Conservation (phyloP, 1,140 invertebrate genomes). For the Dinothrombium tinctorium region DNA sequence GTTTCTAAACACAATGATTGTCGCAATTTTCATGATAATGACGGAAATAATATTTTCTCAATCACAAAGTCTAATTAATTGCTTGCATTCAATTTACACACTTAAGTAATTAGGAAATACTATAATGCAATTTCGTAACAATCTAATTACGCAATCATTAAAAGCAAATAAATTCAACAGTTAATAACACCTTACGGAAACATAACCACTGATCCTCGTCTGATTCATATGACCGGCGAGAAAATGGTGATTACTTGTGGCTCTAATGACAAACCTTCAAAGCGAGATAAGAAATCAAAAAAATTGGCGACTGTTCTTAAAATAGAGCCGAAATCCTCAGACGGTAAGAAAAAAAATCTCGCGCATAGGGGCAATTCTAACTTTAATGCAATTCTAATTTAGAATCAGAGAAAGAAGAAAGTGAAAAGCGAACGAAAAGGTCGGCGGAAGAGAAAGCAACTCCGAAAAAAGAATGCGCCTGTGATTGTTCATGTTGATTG, state of each 20-base stretch:
- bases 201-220: constrained; percentile 41
- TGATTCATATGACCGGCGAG: constrained; percentile 48
- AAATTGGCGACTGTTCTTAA: neutral
- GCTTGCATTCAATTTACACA: too few species aligned
- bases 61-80: too few species aligned
- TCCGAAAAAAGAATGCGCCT: constrained; percentile 2
- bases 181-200: constrained; percentile 36
- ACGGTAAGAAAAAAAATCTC: neutral
- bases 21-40: too few species aligned
- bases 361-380: neutral
- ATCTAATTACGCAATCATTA: too few species aligned
- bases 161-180: constrained; percentile 10
- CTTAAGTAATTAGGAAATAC: too few species aligned
- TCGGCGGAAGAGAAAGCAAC: neutral
- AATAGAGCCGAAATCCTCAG: neutral
- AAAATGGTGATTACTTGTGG: constrained; percentile 57
- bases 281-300: neutral
- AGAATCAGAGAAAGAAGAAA: neutral
- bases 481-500: constrained; percentile 7
- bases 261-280: neutral
- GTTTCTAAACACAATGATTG: too few species aligned
- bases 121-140: too few species aligned
- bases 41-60: too few species aligned
- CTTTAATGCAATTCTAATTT: neutral
- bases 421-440: neutral